phyloP scores from a whole-genome alignment of 92 coral and sea anemone species.

The Paragorgia papillata region DNA sequence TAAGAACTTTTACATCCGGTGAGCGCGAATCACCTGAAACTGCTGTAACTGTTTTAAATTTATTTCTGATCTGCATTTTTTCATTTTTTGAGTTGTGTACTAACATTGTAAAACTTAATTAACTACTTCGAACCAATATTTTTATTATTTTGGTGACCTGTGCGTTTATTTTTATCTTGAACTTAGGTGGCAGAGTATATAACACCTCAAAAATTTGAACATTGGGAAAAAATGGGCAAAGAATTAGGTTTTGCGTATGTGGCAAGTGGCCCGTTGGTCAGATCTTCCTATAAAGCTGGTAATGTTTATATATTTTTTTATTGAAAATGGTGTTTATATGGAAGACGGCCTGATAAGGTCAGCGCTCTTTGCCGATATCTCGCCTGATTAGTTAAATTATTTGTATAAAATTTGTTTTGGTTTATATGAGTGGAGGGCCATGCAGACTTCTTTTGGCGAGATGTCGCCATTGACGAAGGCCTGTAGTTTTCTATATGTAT shows the following conservation, averaged over 20 bases:
- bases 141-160: neutral
- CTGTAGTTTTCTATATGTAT: no score
- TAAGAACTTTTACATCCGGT: no score
- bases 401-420: no score
- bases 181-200: constrained; percentile 87
- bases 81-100: no score
- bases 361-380: neutral
- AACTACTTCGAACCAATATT: neutral
- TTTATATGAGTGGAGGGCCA: no score
- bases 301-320: neutral
- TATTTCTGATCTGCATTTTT: no score
- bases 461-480: no score
- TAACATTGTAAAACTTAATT: neutral
- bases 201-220: constrained; percentile 88
- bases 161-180: neutral
- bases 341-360: neutral
- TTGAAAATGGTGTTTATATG: neutral
- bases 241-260: constrained; percentile 95
- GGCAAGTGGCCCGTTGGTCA: constrained; percentile 97
- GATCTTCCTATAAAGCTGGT: constrained; percentile 99
- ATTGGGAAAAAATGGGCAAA: constrained; percentile 91
- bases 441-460: no score
- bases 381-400: no score
- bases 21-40: no score
- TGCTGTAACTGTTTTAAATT: no score